phyloP scores from a whole-genome alignment of 1,140 invertebrate species.

The Papilio polytes region DNA sequence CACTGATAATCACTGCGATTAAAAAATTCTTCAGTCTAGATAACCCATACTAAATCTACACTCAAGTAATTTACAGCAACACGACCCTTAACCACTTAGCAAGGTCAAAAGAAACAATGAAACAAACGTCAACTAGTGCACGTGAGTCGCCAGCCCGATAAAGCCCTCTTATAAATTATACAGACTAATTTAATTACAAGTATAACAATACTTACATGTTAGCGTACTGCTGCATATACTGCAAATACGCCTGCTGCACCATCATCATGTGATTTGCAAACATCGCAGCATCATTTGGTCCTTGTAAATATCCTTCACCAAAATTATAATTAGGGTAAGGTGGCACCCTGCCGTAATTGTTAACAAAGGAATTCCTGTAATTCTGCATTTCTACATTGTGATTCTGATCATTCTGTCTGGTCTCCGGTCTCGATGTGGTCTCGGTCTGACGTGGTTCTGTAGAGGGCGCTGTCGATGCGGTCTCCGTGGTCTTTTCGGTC shows the following conservation, averaged over 20 bases:
- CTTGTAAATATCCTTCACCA: slow-evolving; percentile 64
- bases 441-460: slow-evolving; percentile 45
- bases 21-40: too few species aligned
- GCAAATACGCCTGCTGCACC: slow-evolving; percentile 94
- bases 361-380: slow-evolving; percentile 69
- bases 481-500: slow-evolving; percentile 49
- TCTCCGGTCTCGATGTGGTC: slow-evolving; percentile 60
- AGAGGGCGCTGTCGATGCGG: slow-evolving; percentile 61
- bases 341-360: slow-evolving; percentile 75
- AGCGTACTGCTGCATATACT: slow-evolving; percentile 94
- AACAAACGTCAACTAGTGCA: too few species aligned
- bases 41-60: too few species aligned
- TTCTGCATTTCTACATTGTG: slow-evolving; percentile 80
- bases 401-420: slow-evolving; percentile 76
- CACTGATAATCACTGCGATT: too few species aligned
- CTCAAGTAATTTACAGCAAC: too few species aligned
- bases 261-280: slow-evolving; percentile 84
- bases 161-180: too few species aligned
- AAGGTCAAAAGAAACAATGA: too few species aligned
- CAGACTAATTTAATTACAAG: too few species aligned
- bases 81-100: too few species aligned
- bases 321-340: slow-evolving; percentile 74
- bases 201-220: slow-evolving; percentile 84
- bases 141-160: too few species aligned
- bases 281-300: slow-evolving; percentile 63